Conservation (phyloP, 2,888 invertebrate species). For the Idaea aversata region DNA sequence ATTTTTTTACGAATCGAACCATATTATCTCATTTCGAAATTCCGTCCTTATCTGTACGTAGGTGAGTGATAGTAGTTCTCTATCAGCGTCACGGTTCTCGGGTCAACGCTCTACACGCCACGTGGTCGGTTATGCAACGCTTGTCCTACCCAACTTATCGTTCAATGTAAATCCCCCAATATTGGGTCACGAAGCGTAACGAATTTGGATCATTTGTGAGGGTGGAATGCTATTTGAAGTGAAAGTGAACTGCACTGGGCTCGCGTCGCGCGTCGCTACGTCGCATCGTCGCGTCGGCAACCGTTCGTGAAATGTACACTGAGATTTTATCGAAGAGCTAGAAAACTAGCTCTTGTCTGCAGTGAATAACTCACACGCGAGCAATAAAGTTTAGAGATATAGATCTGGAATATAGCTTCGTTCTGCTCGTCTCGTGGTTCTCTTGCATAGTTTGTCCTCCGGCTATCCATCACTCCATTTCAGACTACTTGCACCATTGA, state of each 20-base stretch:
- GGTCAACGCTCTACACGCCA: slow-evolving; percentile 65
- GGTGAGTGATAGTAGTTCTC: slow-evolving; percentile 56
- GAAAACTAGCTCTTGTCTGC: slow-evolving; percentile 43
- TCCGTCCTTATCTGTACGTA: slow-evolving; percentile 54
- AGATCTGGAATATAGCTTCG: slow-evolving; percentile 42
- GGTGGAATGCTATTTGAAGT: slow-evolving; percentile 41
- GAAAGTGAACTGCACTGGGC: slow-evolving; percentile 51
- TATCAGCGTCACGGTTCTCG: slow-evolving; percentile 59
- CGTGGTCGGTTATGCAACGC: slow-evolving; percentile 64
- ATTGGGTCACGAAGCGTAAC: slow-evolving; percentile 38
- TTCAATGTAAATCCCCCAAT: slow-evolving; percentile 35
- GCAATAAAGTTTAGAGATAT: slow-evolving; percentile 51
- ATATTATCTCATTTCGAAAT: slow-evolving; percentile 52
- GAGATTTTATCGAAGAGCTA: slow-evolving; percentile 52
- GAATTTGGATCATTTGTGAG: slow-evolving; percentile 30
- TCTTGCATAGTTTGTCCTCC: slow-evolving; percentile 42
- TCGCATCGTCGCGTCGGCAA: slow-evolving; percentile 34
- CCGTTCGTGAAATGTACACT: slow-evolving; percentile 31
- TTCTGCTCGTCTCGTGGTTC: slow-evolving; percentile 31
- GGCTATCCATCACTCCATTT: slow-evolving; percentile 54
- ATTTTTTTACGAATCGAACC: slow-evolving; percentile 38
- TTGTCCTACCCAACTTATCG: slow-evolving; percentile 40
- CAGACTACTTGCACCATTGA: slow-evolving; percentile 51
- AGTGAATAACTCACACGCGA: slow-evolving; percentile 49
- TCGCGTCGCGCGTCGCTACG: slow-evolving; percentile 29